These are phyloP conservation scores for Leptocoma aspasia DNA, from an alignment of 2,113 vertebrate genomes.

Conservation along the genomic window DNA sequence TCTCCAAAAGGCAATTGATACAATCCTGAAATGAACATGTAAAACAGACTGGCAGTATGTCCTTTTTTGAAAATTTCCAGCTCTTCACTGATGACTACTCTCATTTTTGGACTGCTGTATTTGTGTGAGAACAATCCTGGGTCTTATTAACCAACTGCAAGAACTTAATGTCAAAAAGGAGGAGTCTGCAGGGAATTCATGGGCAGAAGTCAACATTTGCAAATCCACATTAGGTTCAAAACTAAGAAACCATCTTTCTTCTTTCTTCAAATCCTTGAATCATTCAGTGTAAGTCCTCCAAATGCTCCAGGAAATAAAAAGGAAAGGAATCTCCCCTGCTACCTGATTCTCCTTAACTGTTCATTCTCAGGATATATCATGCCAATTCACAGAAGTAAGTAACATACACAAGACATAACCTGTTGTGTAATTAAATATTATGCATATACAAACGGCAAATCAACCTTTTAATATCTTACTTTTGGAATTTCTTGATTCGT, in stretches of 20 bases:
- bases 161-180: background rate
- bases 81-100: background rate
- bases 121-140: background rate
- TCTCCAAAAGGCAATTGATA: background rate
- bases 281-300: background rate
- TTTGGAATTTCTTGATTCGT: background rate
- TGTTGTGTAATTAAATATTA: background rate
- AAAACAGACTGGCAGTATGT: background rate
- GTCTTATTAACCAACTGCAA: background rate
- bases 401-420: background rate
- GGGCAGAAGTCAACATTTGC: background rate
- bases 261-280: background rate
- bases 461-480: background rate
- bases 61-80: background rate
- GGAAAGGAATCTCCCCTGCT: background rate
- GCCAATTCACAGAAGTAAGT: background rate
- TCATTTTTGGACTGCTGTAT: background rate
- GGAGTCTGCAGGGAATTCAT: background rate
- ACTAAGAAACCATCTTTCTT: background rate
- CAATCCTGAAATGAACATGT: background rate
- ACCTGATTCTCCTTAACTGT: background rate
- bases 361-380: background rate
- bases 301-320: background rate
- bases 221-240: background rate
- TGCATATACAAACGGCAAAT: background rate